Evolutionary conservation across 2,113 vertebrate species (phyloP).

Genomic region (Coturnix japonica): DNA sequence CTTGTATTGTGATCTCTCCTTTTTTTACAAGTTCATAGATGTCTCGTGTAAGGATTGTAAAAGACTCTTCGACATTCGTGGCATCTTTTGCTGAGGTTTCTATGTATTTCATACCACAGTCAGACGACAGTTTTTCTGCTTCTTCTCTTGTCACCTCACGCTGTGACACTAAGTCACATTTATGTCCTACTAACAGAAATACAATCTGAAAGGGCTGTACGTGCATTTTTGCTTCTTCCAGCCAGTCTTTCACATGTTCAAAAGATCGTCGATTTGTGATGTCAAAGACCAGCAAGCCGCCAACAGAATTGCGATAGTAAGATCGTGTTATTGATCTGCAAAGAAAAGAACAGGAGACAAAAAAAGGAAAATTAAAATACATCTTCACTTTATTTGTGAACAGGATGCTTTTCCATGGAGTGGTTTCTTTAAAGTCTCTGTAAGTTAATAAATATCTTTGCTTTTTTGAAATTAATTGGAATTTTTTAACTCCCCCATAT

Average conservation of each 20-base stretch:
- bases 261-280: constrained; percentile 84
- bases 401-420: neutral
- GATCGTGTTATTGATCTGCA: constrained; percentile 85
- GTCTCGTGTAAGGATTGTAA: constrained; percentile 80
- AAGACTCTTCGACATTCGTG: constrained; percentile 84
- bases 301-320: constrained; percentile 85
- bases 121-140: constrained; percentile 80
- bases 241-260: constrained; percentile 83
- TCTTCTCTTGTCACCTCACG: constrained; percentile 83
- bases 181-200: constrained; percentile 84
- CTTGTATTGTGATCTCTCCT: constrained; percentile 83
- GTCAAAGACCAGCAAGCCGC: constrained; percentile 84
- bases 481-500: neutral
- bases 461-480: neutral
- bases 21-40: no score
- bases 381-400: neutral
- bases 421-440: neutral
- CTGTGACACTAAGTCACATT: constrained; percentile 79
- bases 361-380: neutral
- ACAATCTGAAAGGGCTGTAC: constrained; percentile 83
- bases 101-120: constrained; percentile 84
- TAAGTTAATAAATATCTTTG: neutral
- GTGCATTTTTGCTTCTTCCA: constrained; percentile 83
- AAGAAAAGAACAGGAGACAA: neutral
- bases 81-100: constrained; percentile 85